Evolutionary conservation across 2,888 invertebrate species (phyloP), one percentile per base, ranked within the genome.

Genomic region (Eubasilissa splendida): DNA sequence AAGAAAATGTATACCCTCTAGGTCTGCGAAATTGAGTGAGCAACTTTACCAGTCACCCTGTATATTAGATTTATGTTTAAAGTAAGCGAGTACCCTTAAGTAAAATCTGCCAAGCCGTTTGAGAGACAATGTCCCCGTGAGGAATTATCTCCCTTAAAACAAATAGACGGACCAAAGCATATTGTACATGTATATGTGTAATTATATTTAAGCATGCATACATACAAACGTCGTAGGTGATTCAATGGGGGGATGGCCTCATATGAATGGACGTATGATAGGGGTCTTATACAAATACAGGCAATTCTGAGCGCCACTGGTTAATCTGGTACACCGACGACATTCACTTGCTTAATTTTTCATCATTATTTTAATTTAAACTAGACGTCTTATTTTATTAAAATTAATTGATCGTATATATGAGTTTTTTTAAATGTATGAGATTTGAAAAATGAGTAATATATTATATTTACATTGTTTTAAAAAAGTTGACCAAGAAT

Each of bases 201-300:
- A 58, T 74, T 74, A 74, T 59, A 59, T 54, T 74, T 50, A 11
- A 74, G 33, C 50, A 58, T 54, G 73, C 56, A 73, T 33, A 73
- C 65, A 33, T 50, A 54, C 63, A 68, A 54, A 58, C 33, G 42
- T 71, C 54, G 58, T 58, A 33, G 71, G 71, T 31, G 78, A 71
- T 54, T 53, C 42, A 53, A 53, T n/a, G 11, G 65, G 31, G 33
- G 76, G 63, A 50, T n/a, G 66, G 76, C 42, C 33, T 31, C 68
- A 68, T 42, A 68, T 42, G 68, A 68, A 63, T 50, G 68, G 68
- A 71, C 71, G 71, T 68, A 68, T 70, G 78, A 81, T 81, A 79
- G 81, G 81, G 81, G 81, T 79, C 78, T 75, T 79, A 53, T 79
- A 81, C 76, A 81, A 81, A 81, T 79, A 81, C 78, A 53, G 60